Evolutionary conservation across 2,888 invertebrate species (phyloP).

Genomic region (Diloba caeruleocephala): DNA sequence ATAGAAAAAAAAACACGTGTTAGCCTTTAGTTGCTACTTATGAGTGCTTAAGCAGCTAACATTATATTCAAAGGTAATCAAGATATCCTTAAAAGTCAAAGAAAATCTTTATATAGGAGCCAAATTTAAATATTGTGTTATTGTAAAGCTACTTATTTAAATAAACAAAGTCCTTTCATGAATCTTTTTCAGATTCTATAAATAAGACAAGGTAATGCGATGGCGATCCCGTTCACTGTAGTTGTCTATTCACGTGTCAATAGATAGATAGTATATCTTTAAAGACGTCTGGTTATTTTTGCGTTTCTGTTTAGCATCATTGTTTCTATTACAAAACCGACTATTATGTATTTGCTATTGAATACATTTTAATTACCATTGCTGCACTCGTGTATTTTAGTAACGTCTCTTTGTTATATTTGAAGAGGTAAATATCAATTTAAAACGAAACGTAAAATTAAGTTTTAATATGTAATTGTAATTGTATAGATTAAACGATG

Average conservation of each 20-base stretch:
- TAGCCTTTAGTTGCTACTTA: too few species aligned
- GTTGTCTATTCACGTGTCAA: constrained; percentile 46
- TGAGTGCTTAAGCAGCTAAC: too few species aligned
- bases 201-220: constrained; percentile 32
- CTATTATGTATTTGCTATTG: constrained; percentile 13
- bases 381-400: constrained; percentile 7
- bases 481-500: too few species aligned
- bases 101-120: constrained; percentile 5
- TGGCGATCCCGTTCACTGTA: constrained; percentile 31
- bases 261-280: constrained; percentile 47
- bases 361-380: not conserved
- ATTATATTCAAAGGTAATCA: too few species aligned
- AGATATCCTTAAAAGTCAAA: constrained; percentile 2
- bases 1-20: too few species aligned
- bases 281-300: constrained; percentile 9
- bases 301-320: constrained; percentile 37
- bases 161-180: constrained; percentile 12
- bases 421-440: too few species aligned
- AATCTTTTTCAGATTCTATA: constrained; percentile 39
- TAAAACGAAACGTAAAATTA: too few species aligned
- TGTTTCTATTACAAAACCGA: constrained; percentile 16
- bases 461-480: too few species aligned
- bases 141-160: constrained; percentile 11
- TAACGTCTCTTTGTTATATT: too few species aligned
- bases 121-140: constrained; percentile 19